Evolutionary conservation across 1,140 invertebrate genomes (phyloP), one percentile per base, ranked within the genome.

Genomic region (Condylostylus longicornis): DNA sequence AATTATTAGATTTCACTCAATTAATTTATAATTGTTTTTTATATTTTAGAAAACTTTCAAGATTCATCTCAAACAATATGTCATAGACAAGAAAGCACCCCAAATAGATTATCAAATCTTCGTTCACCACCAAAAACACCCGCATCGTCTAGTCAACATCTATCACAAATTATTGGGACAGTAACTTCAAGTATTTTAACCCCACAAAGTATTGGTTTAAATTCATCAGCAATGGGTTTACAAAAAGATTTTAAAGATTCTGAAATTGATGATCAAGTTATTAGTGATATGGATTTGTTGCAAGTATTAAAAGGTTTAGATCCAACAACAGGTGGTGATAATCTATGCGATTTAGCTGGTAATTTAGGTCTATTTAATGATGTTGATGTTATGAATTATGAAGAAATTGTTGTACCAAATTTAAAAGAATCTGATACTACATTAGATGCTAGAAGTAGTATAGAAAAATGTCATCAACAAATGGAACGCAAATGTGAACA

Each of bases 401-500:
- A 48, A 34, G 53, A 58, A 18, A 21, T 42, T 18, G 18, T n/a
- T n/a, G n/a, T n/a, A n/a, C n/a, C n/a, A n/a, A n/a, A n/a, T n/a
- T n/a, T n/a, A n/a, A n/a, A n/a, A n/a, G n/a, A n/a, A n/a, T n/a
- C n/a, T n/a, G n/a, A n/a, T n/a, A n/a, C n/a, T n/a, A n/a, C n/a
- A n/a, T n/a, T n/a, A n/a, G n/a, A n/a, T n/a, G n/a, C n/a, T n/a
- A n/a, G n/a, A n/a, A n/a, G n/a, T n/a, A n/a, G n/a, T 31, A 40
- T 59, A 29, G 47, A 50, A 21, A 23, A 52, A n/a, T 54, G 71
- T 34, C 79, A 86, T 46, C 65, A 67, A 38, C 63, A 74, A 28
- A 61, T 79, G 18, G 72, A 80, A 45, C 64, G 76, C 15, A 66
- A 75, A 44, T 69, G 73, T 36, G 75, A 80, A 4, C 77, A 78